Conservation (phyloP, 2,888 invertebrate genomes). For the Epinotia demarniana region DNA sequence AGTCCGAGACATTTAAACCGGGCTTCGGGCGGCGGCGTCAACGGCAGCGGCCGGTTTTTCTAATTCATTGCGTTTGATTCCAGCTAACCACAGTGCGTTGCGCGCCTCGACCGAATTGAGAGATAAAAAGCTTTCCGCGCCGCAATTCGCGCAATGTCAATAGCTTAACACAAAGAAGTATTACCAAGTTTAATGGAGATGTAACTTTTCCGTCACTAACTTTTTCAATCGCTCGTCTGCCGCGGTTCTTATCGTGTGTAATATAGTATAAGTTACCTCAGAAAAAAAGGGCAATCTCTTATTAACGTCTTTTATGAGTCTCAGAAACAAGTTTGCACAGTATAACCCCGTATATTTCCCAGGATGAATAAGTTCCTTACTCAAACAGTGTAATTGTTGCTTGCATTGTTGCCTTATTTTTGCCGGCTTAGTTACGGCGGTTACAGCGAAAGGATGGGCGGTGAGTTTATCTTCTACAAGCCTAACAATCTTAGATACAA, state of each 20-base stretch:
- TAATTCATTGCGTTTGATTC: too few relatives aligned
- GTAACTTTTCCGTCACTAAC: background rate
- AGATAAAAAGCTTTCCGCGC: too few relatives aligned
- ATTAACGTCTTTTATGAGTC: conserved; percentile 39
- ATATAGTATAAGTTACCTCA: conserved; percentile 25
- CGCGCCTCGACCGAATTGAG: too few relatives aligned
- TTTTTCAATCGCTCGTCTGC: conserved; percentile 27
- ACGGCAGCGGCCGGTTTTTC: too few relatives aligned
- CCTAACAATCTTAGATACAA: too few relatives aligned
- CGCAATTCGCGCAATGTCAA: background rate
- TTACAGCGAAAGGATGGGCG: background rate
- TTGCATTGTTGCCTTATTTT: conserved; percentile 9
- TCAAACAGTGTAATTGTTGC: conserved; percentile 18
- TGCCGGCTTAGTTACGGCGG: background rate
- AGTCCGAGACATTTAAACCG: too few relatives aligned
- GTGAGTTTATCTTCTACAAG: background rate
- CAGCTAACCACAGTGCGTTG: too few relatives aligned
- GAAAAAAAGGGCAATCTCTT: conserved; percentile 28
- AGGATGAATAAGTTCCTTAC: conserved; percentile 25
- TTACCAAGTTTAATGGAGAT: too few relatives aligned
- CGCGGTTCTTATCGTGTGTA: conserved; percentile 7
- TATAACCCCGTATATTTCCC: conserved; percentile 34
- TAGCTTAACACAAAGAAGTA: background rate
- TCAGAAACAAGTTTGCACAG: conserved; percentile 33
- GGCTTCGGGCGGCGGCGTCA: too few relatives aligned